Conservation (phyloP, 1,140 invertebrate species). For the Melitaea cinxia region DNA sequence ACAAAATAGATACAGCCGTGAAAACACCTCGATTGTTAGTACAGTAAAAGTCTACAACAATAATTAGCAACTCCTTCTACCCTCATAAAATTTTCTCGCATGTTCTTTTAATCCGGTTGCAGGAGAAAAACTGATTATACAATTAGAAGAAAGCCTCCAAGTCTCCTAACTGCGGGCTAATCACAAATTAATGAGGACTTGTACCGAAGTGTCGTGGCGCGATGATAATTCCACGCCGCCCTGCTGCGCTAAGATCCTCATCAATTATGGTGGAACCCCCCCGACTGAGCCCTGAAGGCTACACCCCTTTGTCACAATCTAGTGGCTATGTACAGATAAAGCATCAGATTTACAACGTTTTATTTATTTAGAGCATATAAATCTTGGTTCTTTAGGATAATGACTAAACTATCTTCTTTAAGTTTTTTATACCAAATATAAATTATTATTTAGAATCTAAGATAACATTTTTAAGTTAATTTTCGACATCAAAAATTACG, state of each 20-base stretch:
- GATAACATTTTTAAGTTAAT: too few relatives aligned
- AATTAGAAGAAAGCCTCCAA: slow-evolving; percentile 70
- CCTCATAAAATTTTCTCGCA: slow-evolving; percentile 25
- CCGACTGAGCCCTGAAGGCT: slow-evolving; percentile 58
- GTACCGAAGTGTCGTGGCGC: slow-evolving; percentile 69
- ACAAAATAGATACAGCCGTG: too few relatives aligned
- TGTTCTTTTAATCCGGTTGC: slow-evolving; percentile 46
- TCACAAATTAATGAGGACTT: slow-evolving; percentile 79
- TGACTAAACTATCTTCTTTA: not conserved
- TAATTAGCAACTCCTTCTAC: not conserved
- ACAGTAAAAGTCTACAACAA: not conserved
- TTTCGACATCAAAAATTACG: too few relatives aligned
- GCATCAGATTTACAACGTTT: slow-evolving; percentile 36
- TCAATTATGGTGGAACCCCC: slow-evolving; percentile 75
- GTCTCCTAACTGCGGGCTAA: slow-evolving; percentile 72
- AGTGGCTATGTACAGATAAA: slow-evolving; percentile 42
- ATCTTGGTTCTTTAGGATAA: not conserved
- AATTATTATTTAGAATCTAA: too few relatives aligned
- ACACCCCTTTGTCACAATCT: slow-evolving; percentile 62
- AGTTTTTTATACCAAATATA: too few relatives aligned
- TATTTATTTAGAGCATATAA: slow-evolving; percentile 26
- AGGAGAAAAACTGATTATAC: slow-evolving; percentile 68
- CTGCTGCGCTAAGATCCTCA: slow-evolving; percentile 78
- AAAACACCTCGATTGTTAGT: too few relatives aligned
- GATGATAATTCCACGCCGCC: slow-evolving; percentile 75